Conservation (phyloP, 2,888 invertebrate species). For the Cantharis rufa region DNA sequence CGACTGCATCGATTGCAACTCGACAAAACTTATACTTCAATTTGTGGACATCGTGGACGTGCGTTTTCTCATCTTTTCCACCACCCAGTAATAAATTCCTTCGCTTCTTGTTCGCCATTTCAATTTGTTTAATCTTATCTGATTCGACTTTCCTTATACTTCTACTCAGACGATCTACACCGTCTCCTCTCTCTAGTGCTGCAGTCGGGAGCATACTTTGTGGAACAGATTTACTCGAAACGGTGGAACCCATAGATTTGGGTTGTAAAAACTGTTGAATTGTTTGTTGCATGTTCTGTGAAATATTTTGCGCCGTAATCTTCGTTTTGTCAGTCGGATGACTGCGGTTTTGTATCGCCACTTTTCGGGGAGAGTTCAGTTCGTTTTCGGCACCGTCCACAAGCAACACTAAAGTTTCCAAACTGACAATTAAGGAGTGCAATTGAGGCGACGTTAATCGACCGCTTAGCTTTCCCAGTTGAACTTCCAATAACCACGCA, state of each 20-base stretch:
- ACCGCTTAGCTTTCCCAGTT: slow-evolving; percentile 90
- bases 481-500: slow-evolving; percentile 94
- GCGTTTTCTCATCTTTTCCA: slow-evolving; percentile 36
- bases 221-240: slow-evolving; percentile 11
- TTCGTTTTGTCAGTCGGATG: slow-evolving; percentile 35
- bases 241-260: slow-evolving; percentile 29
- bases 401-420: slow-evolving; percentile 87
- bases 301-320: slow-evolving; percentile 33
- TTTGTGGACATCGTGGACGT: slow-evolving; percentile 47
- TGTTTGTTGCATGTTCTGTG: slow-evolving; percentile 35
- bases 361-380: slow-evolving; percentile 70
- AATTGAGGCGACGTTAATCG: slow-evolving; percentile 88
- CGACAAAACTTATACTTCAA: slow-evolving; percentile 93
- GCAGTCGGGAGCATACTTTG: slow-evolving; percentile 2
- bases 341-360: slow-evolving; percentile 31
- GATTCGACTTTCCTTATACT: slow-evolving; percentile 10
- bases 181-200: not conserved
- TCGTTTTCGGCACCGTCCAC: slow-evolving; percentile 89
- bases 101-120: slow-evolving; percentile 41
- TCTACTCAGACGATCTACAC: slow-evolving; percentile 4
- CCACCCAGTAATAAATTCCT: slow-evolving; percentile 34
- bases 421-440: slow-evolving; percentile 81
- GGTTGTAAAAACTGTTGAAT: slow-evolving; percentile 40
- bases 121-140: slow-evolving; percentile 32
- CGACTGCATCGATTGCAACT: slow-evolving; percentile 84